Base-by-base conservation (phyloP, 2,113 vertebrate genomes). In the Nestor notabilis region DNA sequence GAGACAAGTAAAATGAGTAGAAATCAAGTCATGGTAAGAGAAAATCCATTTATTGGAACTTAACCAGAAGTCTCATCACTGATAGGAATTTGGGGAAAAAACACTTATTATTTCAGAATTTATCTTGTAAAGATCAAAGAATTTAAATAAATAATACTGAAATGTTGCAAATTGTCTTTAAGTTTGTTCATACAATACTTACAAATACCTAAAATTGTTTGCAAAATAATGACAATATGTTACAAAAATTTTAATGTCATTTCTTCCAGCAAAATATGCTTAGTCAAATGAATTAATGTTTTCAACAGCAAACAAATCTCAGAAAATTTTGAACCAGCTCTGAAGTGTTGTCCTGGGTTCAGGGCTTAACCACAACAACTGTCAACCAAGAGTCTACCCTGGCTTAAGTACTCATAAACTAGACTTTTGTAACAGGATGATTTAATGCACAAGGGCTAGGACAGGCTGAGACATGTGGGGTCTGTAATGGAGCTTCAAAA, bases 81-180 rank as follows among this genome's bases (percentile, higher is more conserved):
- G 10, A 13, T n/a, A 83, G 3, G 4, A 83, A 78, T 84, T 78
- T 56, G 65, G 50, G 29, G 52, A 10, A 89, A 43, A 77, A 49
- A 2, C 37, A 35, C 7, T 23, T 28, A 25, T n/a, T 53, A 35
- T 70, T 82, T 70, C 60, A 37, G 60, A 84, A 82, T 65, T 46
- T 44, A 7, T 53, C 23, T 78, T 41, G 29, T 11, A 71, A 75
- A 53, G n/a, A 41, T 37, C 9, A 49, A 90, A 63, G 8, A 16
- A 75, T 53, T 77, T 87, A 33, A 60, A 7, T 35, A 28, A 89
- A 64, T 74, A 55, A 17, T 55, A 61, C 6, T 23, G 23, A 49
- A 80, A 50, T 0, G 3, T 63, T 43, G 23, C 15, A 87, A 80
- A 72, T 61, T 0, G 0, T 55, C 16, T 55, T 71, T 43, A 53